Base-by-base conservation (phyloP, 2,113 vertebrate species). In the Python bivittatus region DNA sequence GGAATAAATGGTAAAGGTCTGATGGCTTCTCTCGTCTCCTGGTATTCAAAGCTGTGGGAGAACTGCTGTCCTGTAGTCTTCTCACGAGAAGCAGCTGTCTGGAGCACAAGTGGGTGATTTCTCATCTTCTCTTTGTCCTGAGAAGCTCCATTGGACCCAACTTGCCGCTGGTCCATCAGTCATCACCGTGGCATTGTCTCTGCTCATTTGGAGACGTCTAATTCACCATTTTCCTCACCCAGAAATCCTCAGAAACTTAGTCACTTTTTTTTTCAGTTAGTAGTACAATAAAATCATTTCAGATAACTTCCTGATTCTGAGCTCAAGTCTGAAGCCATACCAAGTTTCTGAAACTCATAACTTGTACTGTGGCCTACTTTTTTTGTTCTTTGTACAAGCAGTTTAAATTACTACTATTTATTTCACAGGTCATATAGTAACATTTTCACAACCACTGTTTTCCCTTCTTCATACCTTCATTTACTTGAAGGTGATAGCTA, bases 401-500 rank as follows among this genome's bases (percentile, higher is more conserved):
- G 42, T 48, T 17, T 33, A n/a, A 68, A 17, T 15, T n/a, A 88
- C 84, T 60, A 90, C 60, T 22, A 88, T 0, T 0, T 44, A 90
- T 94, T 58, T 94, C 92, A 60, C 2, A 1, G 64, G 86, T 56
- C 42, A 57, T 91, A 53, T 91, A 92, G 1, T 20, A 90, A 85
- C 42, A 10, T 38, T 94, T 58, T 2, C 13, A 10, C 12, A 25
- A 42, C 4, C 25, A 27, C 86, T 15, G 89, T 94, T 92, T 92
- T 95, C n/a, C 52, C 6, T 85, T 86, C 42, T 87, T n/a, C n/a
- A n/a, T n/a, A n/a, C n/a, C n/a, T n/a, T 17, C 57, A 17, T 48
- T 52, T n/a, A 89, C 68, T 94, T 86, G 9, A 86, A 90, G 61
- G 48, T 58, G n/a, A 87, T 88, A 88, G 86, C 29, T 89, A 33